These are phyloP conservation scores for Pheucticus melanocephalus DNA, from an alignment of 2,113 vertebrate species.

Conservation along the genomic window DNA sequence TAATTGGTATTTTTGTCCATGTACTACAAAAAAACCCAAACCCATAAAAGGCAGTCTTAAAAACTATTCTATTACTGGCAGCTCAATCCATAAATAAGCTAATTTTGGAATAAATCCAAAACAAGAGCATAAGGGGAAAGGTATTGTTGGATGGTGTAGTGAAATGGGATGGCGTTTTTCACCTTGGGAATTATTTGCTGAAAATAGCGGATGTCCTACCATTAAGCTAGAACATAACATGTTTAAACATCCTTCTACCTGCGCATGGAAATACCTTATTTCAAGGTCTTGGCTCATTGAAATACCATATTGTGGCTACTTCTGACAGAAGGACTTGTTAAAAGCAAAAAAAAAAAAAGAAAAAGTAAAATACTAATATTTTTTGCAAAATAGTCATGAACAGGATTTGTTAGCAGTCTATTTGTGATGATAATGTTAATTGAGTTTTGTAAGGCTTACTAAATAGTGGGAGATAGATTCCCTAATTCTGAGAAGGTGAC, in stretches of 20 bases:
- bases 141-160: conserved; percentile 69
- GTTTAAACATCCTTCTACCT: conserved; percentile 77
- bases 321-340: background rate
- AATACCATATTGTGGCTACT: conserved; percentile 20
- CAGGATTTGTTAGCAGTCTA: background rate
- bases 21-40: background rate
- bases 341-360: background rate
- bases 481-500: background rate
- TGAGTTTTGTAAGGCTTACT: background rate
- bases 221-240: conserved; percentile 64
- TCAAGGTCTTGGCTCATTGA: conserved; percentile 54
- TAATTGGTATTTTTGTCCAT: background rate
- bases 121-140: conserved; percentile 58
- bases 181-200: conserved; percentile 74
- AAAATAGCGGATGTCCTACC: conserved; percentile 76
- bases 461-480: background rate
- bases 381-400: background rate
- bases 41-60: conserved; percentile 29
- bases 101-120: conserved; percentile 72
- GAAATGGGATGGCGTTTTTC: conserved; percentile 63
- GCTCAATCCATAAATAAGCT: conserved; percentile 65
- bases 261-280: conserved; percentile 53
- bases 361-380: background rate
- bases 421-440: background rate
- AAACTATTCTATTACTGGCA: conserved; percentile 58